Percentiles rank a stretch among this genome's conserved stretches.
Conservation (phyloP, 2,113 vertebrate genomes). For the Edolisoma coerulescens region DNA sequence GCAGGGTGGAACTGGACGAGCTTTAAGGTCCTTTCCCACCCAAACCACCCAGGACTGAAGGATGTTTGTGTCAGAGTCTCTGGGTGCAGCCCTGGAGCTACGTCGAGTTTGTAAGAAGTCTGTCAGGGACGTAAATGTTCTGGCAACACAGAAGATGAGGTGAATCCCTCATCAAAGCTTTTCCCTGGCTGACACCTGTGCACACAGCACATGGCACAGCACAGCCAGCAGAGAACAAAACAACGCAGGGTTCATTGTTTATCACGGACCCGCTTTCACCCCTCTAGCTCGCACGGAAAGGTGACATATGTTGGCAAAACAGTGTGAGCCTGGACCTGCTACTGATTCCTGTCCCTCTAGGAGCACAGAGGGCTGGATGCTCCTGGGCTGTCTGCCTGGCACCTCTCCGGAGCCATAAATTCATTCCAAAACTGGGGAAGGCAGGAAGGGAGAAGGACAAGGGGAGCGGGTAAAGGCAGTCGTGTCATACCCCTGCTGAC, state of each 20-base stretch:
- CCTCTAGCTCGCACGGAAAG: not conserved
- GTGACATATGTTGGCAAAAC: not conserved
- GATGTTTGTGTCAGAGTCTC: not conserved
- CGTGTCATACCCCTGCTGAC: not conserved
- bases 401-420: not conserved
- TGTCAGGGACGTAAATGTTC: not conserved
- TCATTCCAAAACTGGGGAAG: not conserved
- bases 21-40: not conserved
- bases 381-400: not conserved
- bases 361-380: not conserved
- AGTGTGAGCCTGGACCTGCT: not conserved
- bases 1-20: not conserved
- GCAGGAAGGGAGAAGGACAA: not conserved
- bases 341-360: not conserved
- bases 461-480: not conserved
- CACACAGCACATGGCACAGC: not conserved
- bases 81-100: not conserved
- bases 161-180: not conserved
- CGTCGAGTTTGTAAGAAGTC: not conserved
- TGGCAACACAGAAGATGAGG: not conserved
- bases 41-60: not conserved
- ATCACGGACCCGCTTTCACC: not conserved
- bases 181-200: not conserved
- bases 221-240: not conserved
- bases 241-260: not conserved